phyloP scores from a whole-genome alignment of 2,113 vertebrate genomes.

The Marmota monax region DNA sequence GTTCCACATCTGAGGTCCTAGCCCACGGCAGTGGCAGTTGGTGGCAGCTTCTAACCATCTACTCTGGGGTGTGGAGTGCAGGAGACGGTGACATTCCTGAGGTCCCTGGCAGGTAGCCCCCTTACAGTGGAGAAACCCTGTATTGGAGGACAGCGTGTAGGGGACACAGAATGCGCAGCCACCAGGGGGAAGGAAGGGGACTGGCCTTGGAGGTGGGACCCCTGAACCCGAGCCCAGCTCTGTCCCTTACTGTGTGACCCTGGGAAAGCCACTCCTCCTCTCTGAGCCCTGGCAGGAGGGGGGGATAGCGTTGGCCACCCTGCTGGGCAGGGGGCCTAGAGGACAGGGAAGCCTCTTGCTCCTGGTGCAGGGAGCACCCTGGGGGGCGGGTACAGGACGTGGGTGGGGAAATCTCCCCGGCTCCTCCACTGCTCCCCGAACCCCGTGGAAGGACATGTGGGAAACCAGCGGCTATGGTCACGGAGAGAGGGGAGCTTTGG shows the following conservation, averaged over 20 bases:
- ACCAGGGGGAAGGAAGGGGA: not conserved
- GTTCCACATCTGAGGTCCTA: too few relatives aligned
- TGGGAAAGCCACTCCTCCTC: not conserved
- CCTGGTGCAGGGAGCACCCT: not conserved
- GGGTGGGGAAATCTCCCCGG: not conserved
- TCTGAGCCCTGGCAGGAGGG: not conserved
- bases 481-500: not conserved
- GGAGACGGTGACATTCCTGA: not conserved
- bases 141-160: not conserved
- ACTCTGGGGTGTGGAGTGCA: not conserved
- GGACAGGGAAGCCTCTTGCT: too few relatives aligned
- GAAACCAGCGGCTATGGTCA: not conserved
- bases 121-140: not conserved
- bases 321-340: not conserved
- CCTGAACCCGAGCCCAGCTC: not conserved
- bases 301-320: fast-evolving
- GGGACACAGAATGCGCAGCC: not conserved
- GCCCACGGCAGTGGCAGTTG: not conserved
- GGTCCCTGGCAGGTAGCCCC: too few relatives aligned
- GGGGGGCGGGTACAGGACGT: not conserved
- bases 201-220: not conserved
- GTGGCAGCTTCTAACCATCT: not conserved
- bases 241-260: not conserved
- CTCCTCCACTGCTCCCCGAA: not conserved
- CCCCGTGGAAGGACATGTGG: not conserved